Evolutionary conservation across 2,888 invertebrate genomes (phyloP), one percentile per base, ranked within the genome.

Genomic region (Lamellibrachia columna): DNA sequence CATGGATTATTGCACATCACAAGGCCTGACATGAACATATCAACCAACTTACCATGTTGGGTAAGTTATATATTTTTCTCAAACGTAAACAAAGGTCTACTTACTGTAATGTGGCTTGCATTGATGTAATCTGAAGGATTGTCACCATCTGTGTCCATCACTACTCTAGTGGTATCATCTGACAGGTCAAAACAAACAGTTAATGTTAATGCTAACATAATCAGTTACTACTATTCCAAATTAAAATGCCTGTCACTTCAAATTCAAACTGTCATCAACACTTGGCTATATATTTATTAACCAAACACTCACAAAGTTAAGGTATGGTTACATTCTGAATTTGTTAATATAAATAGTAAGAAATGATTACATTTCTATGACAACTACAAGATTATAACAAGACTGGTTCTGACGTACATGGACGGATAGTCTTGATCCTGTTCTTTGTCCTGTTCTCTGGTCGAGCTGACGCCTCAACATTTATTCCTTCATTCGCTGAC

Each of bases 371-470:
- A 3, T 75, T 75, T 75, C 75, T 75, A 75, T 55, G 7, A 55
- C 55, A 28, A 28, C 28, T 28, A 28, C 28, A 28, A 28, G 28
- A 28, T 28, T 55, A 9, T 9, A 1, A 8, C 55, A 55, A 55
- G 55, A 55, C 22, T 6, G 1, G 22, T 15, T 75, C 11, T 75
- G 22, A 75, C 75, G 15, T 75, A 75, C 75, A 75, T 15, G 75
- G 75, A 75, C 1, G 75, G 22, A 75, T 75, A 6, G 75, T 75
- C 22, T 75, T 75, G 15, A 15, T 15, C 75, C 75, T 75, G 75
- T 75, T 75, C 75, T 75, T 75, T 75, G 75, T 15, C 75, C 75
- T 75, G 22, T 75, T 75, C 75, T 75, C 75, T 75, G 75, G 75
- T 75, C 75, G 75, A 75, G 75, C 22, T 15, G 75, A 75, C 15